Evolutionary conservation across 2,113 vertebrate species (phyloP), one percentile per base, ranked within the genome.

Genomic region (Natator depressus): DNA sequence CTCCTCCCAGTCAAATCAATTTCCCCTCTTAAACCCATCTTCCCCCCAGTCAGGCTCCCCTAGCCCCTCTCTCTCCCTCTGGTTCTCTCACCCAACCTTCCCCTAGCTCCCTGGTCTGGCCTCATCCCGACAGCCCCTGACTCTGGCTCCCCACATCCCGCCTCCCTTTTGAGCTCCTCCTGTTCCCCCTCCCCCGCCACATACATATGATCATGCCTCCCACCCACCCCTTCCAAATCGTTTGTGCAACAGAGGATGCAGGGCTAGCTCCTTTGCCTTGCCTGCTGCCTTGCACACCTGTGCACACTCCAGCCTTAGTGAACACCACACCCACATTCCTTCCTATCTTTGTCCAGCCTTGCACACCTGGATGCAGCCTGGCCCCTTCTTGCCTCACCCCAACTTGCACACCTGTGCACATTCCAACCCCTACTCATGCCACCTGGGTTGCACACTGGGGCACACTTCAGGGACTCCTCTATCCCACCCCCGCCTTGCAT

Each of bases 391-490:
- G 27, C 2, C 13, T 54, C 29, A 47, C 57, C 25, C 46, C 54
- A 29, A 83, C 38, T 85, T 55, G 24, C 12, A 4, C 38, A 10
- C 4, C 79, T 51, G 29, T 17, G 49, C 31, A 51, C 50, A 51
- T 10, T 80, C 17, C 31, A 80, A 49, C 31, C 5, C 59, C 55
- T 11, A 12, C 85, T 87, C 42, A 42, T 27, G 88, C 80, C 65
- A 0, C 47, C 54, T 55, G 50, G 20, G 35, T 24, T 50, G 14
- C 6, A 0, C 20, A 46, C 4, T 2, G 0, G 19, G 29, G 51
- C 53, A 29, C 91, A 80, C 72, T 65, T 11, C 4, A 13, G 54
- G 22, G 54, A 10, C 8, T 19, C 54, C 54, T 22, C 54, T 4
- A 1, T 42, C 51, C 31, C 86, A 50, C 19, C 59, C 82, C 51